Evolutionary conservation across 2,888 invertebrate genomes (phyloP).

Genomic region (Scaptomyza tumidula): DNA sequence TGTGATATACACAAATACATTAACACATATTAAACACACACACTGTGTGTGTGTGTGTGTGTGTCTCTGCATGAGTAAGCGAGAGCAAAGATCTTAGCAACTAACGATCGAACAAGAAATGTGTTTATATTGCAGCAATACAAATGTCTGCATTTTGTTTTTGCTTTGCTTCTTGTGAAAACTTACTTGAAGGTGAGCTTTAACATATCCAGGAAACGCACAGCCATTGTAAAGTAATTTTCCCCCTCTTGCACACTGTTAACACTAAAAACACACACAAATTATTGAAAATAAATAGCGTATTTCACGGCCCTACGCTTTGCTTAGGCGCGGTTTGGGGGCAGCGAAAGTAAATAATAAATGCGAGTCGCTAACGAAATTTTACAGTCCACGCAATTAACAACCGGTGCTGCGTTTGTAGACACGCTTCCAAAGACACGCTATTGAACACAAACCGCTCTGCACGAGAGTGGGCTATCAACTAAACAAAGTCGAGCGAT

Average conservation of each 20-base stretch:
- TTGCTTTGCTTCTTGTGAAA: constrained; percentile 17
- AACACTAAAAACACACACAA: constrained; percentile 8
- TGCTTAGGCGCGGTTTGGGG: constrained; percentile 13
- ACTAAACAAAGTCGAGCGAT: constrained; percentile 56
- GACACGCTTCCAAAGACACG: neutral
- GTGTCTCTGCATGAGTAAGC: constrained; percentile 15
- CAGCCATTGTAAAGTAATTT: constrained; percentile 56
- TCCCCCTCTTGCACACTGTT: neutral
- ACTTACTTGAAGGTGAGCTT: constrained; percentile 82
- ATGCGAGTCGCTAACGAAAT: constrained; percentile 6
- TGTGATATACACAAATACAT: constrained; percentile 9
- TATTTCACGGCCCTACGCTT: constrained; percentile 32
- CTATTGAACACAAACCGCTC: constrained; percentile 17
- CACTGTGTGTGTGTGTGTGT: neutral
- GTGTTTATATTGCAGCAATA: constrained; percentile 34
- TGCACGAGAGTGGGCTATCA: constrained; percentile 38
- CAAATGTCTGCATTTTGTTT: constrained; percentile 22
- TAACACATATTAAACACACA: constrained; percentile 9
- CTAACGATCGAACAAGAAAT: constrained; percentile 45
- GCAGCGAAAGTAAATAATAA: constrained; percentile 41
- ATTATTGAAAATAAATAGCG: constrained; percentile 13
- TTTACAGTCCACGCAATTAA: constrained; percentile 13
- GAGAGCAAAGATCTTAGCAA: constrained; percentile 28
- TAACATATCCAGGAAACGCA: constrained; percentile 75
- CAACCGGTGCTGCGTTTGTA: neutral